Base-by-base conservation (phyloP, 2,888 invertebrate species). In the Gymnosoma rotundatum region DNA sequence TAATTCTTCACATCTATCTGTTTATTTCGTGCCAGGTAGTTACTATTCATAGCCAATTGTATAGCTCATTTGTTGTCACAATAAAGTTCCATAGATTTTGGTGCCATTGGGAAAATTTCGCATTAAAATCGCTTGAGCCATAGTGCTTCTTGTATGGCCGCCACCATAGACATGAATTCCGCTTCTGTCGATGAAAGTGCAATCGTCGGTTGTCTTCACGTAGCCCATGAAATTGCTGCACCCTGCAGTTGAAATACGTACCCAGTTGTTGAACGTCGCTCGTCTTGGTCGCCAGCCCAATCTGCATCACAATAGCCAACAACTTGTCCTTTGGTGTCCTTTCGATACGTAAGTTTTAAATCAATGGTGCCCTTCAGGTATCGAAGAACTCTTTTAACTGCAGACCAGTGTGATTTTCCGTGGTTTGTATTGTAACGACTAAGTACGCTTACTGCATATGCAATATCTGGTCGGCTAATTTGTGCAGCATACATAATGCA, bases 1-100 rank as follows among this genome's bases (percentile, higher is more conserved):
- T 78, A 69, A 48, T 74, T 82, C 7, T 72, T 60, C 4, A 75
- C 70, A 73, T 85, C 79, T 38, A 85, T 83, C 12, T 85, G 83
- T 45, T 85, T 85, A 6, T 79, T 83, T 20, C 85, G 60, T 54
- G 82, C 82, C 32, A 74, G 78, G 21, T 78, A 82, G 50, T 79
- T 78, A 52, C 48, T 74, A 66, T 82, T 82, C 78, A 75, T 76
- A 69, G 50, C 67, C 73, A 38, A 38, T 38, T 38, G 38, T 6
- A 38, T 38, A 1, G 38, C 38, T 38, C 38, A 1, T 38, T 38
- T 3, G 56, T 45, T 80, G 48, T 83, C 85, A 21, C 78, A 85
- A 52, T 80, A 45, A 42, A 86, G 66, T 56, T 80, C 14, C 60
- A 86, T 56, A 48, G 66, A 63, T 66, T 70, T 83, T 61, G 74